These are phyloP conservation scores for Carcina quercana DNA, from an alignment of 2,888 invertebrate species.

Conservation along the genomic window DNA sequence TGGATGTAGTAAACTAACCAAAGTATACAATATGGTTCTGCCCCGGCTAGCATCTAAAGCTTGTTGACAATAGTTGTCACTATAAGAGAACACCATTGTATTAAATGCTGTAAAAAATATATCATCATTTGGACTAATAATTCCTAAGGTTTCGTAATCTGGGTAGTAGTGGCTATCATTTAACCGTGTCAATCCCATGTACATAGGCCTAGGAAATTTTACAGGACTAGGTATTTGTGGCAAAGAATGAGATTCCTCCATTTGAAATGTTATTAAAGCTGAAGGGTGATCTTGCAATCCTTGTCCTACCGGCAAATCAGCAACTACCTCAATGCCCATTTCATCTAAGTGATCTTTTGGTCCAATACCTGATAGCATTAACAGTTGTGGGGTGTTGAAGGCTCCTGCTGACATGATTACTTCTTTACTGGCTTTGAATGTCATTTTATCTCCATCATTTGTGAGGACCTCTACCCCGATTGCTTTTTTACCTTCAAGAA, in stretches of 20 bases:
- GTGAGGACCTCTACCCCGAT: not conserved
- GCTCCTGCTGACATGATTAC: conserved; percentile 6
- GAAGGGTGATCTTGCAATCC: conserved; percentile 9
- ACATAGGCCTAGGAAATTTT: not conserved
- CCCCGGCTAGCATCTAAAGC: not conserved
- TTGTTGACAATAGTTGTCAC: not conserved
- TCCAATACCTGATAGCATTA: not conserved
- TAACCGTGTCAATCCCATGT: not conserved
- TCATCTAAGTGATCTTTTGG: not conserved
- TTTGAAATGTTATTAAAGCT: conserved; percentile 30
- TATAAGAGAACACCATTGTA: too few species aligned
- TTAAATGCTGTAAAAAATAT: too few species aligned
- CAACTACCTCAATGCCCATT: not conserved
- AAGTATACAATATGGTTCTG: not conserved
- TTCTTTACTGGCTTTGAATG: conserved; percentile 2
- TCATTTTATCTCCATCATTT: conserved; percentile 6
- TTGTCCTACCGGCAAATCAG: not conserved
- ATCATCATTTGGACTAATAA: too few species aligned
- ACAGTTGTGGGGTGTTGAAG: not conserved
- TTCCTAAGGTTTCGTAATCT: not conserved
- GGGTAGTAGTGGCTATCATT: not conserved
- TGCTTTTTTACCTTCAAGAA: conserved; percentile 19
- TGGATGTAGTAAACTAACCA: not conserved
- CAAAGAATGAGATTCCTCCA: too few species aligned
- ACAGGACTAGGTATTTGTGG: not conserved